phyloP scores from a whole-genome alignment of 2,888 invertebrate genomes.

The Lasius platythorax region DNA sequence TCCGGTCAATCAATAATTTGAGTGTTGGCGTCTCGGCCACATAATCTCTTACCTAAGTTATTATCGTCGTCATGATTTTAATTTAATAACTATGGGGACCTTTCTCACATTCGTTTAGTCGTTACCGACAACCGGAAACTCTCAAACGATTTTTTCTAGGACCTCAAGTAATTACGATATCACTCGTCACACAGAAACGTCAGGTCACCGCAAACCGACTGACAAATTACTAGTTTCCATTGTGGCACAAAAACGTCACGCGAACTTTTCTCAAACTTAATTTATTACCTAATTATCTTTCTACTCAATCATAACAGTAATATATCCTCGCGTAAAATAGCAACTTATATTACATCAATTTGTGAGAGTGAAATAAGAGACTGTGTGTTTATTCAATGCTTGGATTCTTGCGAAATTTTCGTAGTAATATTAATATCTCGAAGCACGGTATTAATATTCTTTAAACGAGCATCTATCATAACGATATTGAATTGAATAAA shows the following conservation, averaged over 20 bases:
- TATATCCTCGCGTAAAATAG: not conserved
- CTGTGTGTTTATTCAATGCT: not conserved
- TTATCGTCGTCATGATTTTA: slow-evolving; percentile 12
- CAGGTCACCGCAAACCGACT: not conserved
- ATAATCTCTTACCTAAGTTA: not conserved
- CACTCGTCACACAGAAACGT: not conserved
- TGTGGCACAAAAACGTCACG: not conserved
- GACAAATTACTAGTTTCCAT: slow-evolving; percentile 26
- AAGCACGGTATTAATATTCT: not conserved
- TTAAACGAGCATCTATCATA: not conserved
- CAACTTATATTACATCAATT: not conserved
- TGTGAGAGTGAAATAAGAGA: not conserved
- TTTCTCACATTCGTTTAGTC: slow-evolving; percentile 13
- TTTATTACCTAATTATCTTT: slow-evolving; percentile 2
- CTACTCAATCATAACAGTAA: not conserved
- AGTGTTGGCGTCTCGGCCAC: slow-evolving; percentile 8
- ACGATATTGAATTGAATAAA: not conserved
- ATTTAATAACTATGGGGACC: slow-evolving; percentile 42
- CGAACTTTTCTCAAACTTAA: not conserved
- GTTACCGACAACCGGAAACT: slow-evolving; percentile 51
- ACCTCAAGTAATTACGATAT: slow-evolving; percentile 9
- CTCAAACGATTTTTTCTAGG: not conserved
- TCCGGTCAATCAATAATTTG: slow-evolving; percentile 38
- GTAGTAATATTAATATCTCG: not conserved
- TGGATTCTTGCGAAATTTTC: not conserved